Conservation (phyloP, 30 jellyfish, hydroid and myxozoan genomes). For the Aurelia aurita region DNA sequence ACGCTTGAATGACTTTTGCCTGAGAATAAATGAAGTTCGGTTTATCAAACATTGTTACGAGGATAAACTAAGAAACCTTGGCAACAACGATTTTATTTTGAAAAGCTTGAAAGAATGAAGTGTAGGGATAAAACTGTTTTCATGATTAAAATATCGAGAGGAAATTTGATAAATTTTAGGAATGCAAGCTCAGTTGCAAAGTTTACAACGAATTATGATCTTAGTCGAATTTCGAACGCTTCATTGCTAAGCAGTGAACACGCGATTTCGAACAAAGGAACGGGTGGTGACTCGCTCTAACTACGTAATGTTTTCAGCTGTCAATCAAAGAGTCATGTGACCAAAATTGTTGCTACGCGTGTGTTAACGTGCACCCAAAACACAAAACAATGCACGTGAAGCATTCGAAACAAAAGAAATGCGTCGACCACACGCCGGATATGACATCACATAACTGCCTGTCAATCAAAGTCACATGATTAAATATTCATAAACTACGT, state of each 20-base stretch:
- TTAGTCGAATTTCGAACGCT: too few species aligned
- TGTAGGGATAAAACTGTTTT: too few species aligned
- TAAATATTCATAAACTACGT: conserved; percentile 67
- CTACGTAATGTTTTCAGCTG: conserved; percentile 1
- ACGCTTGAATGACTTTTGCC: too few species aligned
- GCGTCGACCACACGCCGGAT: conserved; percentile 75
- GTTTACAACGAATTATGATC: too few species aligned
- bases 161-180: too few species aligned
- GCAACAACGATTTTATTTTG: too few species aligned
- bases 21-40: too few species aligned
- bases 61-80: too few species aligned
- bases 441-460: conserved; percentile 52
- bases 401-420: conserved; percentile 34
- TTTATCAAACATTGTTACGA: too few species aligned
- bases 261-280: conserved; percentile 4
- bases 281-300: conserved; percentile 6
- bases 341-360: conserved; percentile 62
- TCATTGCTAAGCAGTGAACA: background rate
- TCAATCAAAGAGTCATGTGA: conserved; percentile 48
- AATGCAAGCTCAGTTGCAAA: too few species aligned
- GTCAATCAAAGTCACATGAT: conserved; percentile 76
- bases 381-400: background rate
- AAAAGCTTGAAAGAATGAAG: too few species aligned
- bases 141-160: too few species aligned
- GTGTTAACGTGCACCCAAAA: background rate